These are phyloP conservation scores for Saturnia pavonia DNA, from an alignment of 2,888 invertebrate species.

Conservation along the genomic window DNA sequence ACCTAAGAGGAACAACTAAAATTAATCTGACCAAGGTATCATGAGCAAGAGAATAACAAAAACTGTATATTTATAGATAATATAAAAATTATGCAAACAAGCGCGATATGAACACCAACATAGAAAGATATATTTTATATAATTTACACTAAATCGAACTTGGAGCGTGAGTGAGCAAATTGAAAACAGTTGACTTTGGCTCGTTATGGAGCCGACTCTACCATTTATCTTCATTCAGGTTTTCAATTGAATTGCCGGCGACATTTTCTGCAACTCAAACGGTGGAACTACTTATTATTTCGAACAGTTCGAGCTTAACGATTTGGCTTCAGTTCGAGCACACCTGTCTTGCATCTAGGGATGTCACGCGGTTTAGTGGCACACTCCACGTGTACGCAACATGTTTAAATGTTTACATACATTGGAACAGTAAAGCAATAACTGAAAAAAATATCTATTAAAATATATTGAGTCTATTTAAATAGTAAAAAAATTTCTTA, in stretches of 20 bases:
- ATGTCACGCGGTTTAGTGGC: conserved; percentile 14
- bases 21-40: too few relatives aligned
- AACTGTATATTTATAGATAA: too few relatives aligned
- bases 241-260: conserved; percentile 76
- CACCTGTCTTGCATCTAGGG: conserved; percentile 56
- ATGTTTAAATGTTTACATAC: not conserved
- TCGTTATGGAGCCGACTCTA: conserved; percentile 73
- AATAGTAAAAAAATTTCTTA: not conserved
- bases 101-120: conserved; percentile 18
- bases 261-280: conserved; percentile 76
- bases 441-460: not conserved
- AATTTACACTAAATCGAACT: conserved; percentile 69
- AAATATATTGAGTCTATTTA: not conserved
- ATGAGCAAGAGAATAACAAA: too few relatives aligned
- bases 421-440: not conserved
- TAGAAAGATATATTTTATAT: conserved; percentile 24
- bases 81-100: conserved; percentile 10
- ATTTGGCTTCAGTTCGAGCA: conserved; percentile 62
- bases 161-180: conserved; percentile 63
- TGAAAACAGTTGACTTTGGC: conserved; percentile 77
- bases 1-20: too few relatives aligned
- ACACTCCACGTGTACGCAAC: not conserved
- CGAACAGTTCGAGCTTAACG: conserved; percentile 73
- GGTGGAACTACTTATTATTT: conserved; percentile 78
- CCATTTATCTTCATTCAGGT: conserved; percentile 80